Base-by-base conservation (phyloP, 2,888 invertebrate species). In the Thysanoteuthis rhombus region DNA sequence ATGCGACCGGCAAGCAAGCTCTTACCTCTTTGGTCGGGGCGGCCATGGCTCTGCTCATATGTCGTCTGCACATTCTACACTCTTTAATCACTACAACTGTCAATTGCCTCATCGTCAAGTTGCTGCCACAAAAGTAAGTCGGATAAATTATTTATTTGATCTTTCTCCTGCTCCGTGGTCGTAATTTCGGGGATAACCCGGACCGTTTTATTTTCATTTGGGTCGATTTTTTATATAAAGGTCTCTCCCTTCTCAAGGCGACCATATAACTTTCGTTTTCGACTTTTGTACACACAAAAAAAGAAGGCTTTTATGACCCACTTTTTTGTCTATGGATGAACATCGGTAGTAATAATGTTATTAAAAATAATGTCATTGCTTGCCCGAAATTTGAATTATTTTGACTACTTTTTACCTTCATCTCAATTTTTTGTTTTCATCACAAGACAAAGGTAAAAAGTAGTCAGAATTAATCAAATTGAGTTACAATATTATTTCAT, bases 91-190 rank as follows among this genome's bases (percentile, higher is more conserved):
- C 96, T 25, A 95, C 95, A 5, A 12, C 96, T 47, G 96, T 95
- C 93, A 96, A 95, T 94, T 96, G 96, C 94, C 91, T 96, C 52
- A 94, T 96, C 45, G 95, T 96, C 94, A 93, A 94, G 40, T 93
- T 95, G 32, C 32, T 95, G 90, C 92, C 92, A 32, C 39, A 42
- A 92, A 92, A 42, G 92, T 92, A 45, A 92, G 92, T 92, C 45
- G n/a, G 75, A 75, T 75, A 75, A 75, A 75, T 75, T 75, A 75
- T 75, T 75, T 75, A 75, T 75, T 75, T n/a, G 75, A 75, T 75
- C 75, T n/a, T 6, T 25, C 16, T 75, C 75, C 8, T 75, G n/a
- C 12, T 75, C n/a, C 36, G 75, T 58, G 58, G 42, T 42, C 42
- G 42, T 8, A 28, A 28, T 58, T 58, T 58, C 58, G n/a, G 75